phyloP scores from a whole-genome alignment of 2,797 vertebrate genomes.

The Hippopotamyrus pictus region DNA sequence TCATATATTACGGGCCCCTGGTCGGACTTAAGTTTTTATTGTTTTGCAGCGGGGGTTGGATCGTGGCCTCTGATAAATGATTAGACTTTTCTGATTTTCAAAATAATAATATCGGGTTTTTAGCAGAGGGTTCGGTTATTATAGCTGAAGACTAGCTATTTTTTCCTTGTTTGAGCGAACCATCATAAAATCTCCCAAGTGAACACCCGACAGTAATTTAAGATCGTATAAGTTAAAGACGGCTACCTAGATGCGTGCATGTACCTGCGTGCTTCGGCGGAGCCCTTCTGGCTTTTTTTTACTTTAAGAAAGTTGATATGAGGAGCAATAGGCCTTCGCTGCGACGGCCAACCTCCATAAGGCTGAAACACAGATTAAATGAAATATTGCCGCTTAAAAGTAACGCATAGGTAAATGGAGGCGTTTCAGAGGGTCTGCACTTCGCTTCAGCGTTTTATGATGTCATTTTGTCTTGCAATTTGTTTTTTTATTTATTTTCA shows the following conservation, averaged over 20 bases:
- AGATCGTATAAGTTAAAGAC: not conserved
- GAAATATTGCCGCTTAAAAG: not conserved
- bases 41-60: not conserved
- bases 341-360: not conserved
- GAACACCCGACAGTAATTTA: not conserved
- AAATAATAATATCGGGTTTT: not conserved
- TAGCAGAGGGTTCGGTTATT: not conserved
- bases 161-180: not conserved
- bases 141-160: not conserved
- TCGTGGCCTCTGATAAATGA: not conserved
- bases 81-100: not conserved
- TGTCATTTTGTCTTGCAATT: not conserved
- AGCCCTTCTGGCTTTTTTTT: not conserved
- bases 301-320: conserved; percentile 3
- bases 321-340: not conserved
- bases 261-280: too few relatives aligned
- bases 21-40: conserved; percentile 2
- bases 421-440: not conserved
- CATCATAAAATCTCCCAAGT: not conserved
- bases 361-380: not conserved
- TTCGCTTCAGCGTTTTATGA: not conserved
- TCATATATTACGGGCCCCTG: not conserved
- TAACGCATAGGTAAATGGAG: not conserved
- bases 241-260: not conserved
- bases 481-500: not conserved